Percentiles rank a stretch among this genome's conserved stretches.
Conservation (phyloP, 2,797 vertebrate genomes). For the Cetoscarus ocellatus region DNA sequence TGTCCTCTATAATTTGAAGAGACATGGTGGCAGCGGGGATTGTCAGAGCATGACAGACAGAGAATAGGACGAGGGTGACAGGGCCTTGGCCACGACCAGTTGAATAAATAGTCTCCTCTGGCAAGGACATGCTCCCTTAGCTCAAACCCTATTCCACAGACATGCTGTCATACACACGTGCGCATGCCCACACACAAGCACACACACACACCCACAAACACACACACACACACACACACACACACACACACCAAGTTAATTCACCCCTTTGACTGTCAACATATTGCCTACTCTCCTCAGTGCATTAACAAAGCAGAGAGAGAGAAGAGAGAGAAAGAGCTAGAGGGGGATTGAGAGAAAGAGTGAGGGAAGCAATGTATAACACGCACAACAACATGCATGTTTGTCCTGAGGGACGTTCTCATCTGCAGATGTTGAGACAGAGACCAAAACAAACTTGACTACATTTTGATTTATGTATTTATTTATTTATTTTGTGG, state of each 20-base stretch:
- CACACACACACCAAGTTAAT: conserved; percentile 6
- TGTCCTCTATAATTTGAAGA: conserved; percentile 40
- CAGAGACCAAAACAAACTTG: conserved; percentile 20
- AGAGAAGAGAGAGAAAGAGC: conserved; percentile 5
- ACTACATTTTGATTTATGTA: not conserved
- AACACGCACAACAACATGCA: conserved; percentile 27
- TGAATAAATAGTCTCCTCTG: conserved; percentile 71
- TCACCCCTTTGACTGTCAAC: conserved; percentile 33
- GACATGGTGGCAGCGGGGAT: conserved; percentile 28
- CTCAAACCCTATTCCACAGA: conserved; percentile 62
- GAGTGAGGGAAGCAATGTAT: not conserved
- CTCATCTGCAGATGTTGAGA: conserved; percentile 23
- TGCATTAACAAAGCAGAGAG: conserved; percentile 55
- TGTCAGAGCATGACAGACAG: conserved; percentile 31
- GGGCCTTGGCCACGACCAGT: conserved; percentile 53
- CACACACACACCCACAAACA: not conserved
- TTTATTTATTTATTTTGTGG: no score
- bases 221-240: conserved; percentile 31
- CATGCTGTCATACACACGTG: conserved; percentile 50
- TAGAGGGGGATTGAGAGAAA: not conserved
- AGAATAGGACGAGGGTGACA: conserved; percentile 66
- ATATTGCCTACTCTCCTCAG: conserved; percentile 45
- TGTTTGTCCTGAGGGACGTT: conserved; percentile 39
- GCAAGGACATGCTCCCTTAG: conserved; percentile 60
- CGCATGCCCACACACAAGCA: conserved; percentile 7